Base-by-base conservation (phyloP, 2,113 vertebrate genomes). In the Catagonus wagneri region DNA sequence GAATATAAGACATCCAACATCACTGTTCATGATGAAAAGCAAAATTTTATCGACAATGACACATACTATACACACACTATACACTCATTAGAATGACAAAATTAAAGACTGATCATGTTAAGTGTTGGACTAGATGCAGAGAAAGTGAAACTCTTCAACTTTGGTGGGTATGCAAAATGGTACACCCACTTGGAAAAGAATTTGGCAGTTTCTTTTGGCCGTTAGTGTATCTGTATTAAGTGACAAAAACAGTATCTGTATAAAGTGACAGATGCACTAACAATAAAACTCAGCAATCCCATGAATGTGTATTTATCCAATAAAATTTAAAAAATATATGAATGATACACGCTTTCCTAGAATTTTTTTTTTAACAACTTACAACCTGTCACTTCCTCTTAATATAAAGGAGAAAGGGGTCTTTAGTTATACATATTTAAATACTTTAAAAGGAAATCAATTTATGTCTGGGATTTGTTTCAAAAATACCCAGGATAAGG, bases 401-500 rank as follows among this genome's bases (percentile, higher is more conserved):
- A 69, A 63, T 56, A 93, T 68, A 71, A 76, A 84, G 78, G 29
- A 23, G 27, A 29, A 81, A 89, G 20, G 16, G 14, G 19, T n/a
- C 20, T 88, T 71, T 54, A 69, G 60, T 25, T 52, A 92, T 32
- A 75, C 16, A 69, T n/a, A 69, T 6, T 22, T 3, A 69, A 78
- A 71, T 56, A 68, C 12, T 78, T 71, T 17, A 89, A 75, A 61
- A 93, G 54, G 20, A 89, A 88, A 75, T 83, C 54, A 84, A 89
- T 54, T 69, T 20, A 63, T 79, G 6, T 84, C n/a, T 93, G 22
- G n/a, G 36, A 66, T 23, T 61, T 84, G 12, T 39, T 89, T 84
- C 71, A 84, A 29, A 65, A 89, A 84, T 84, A 93, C 16, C n/a
- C 39, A 52, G 27, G 13, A 89, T 54, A 5, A 14, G 10, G 7